Conservation (phyloP, 2,797 vertebrate genomes). For the Borostomias antarcticus region DNA sequence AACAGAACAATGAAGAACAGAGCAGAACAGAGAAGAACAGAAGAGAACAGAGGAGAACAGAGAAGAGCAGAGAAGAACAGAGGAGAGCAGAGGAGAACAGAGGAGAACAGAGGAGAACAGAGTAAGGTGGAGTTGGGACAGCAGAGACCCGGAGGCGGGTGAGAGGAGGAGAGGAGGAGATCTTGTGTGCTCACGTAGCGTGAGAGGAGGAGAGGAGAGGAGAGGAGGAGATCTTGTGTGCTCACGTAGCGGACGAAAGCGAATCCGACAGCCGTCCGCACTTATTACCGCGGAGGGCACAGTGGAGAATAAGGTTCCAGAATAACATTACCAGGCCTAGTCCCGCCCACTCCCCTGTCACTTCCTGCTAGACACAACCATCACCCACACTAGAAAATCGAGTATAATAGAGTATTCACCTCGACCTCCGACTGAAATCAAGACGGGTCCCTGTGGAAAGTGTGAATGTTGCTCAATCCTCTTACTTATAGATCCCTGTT, state of each 20-base stretch:
- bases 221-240: conserved; percentile 52
- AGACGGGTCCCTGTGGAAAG: too few relatives aligned
- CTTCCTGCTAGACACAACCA: conserved; percentile 64
- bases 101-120: conserved; percentile 36
- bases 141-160: conserved; percentile 18
- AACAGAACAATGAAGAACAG: conserved; percentile 10
- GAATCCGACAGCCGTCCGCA: conserved; percentile 75
- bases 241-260: conserved; percentile 68
- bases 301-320: conserved; percentile 75
- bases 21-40: background rate
- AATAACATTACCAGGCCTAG: conserved; percentile 64
- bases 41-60: conserved; percentile 15
- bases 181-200: conserved; percentile 61
- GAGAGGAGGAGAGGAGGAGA: conserved; percentile 37
- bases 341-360: conserved; percentile 60
- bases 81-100: conserved; percentile 31
- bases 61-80: conserved; percentile 24
- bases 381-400: conserved; percentile 64
- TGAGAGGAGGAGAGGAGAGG: conserved; percentile 51
- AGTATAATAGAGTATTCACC: background rate
- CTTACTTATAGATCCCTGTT: too few relatives aligned
- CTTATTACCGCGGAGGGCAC: conserved; percentile 75
- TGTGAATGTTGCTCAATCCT: conserved; percentile 52
- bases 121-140: background rate
- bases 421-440: conserved; percentile 52